Percentiles rank a stretch among this genome's conserved stretches.
Evolutionary conservation across 2,113 vertebrate genomes (phyloP).

Genomic region (Mirounga angustirostris): DNA sequence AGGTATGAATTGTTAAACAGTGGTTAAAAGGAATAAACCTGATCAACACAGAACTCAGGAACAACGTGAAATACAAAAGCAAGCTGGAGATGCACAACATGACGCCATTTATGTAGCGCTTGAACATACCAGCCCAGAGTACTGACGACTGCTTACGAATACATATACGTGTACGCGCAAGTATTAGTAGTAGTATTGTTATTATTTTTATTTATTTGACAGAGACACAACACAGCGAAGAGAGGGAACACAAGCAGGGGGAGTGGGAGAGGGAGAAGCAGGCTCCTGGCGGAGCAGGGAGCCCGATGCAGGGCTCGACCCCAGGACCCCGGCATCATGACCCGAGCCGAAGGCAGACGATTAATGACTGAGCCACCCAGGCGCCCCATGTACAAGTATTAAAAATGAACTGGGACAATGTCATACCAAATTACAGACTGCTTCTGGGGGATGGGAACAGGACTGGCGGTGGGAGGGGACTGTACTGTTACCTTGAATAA

Average conservation of each 20-base stretch:
- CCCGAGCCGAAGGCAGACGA: too few species aligned
- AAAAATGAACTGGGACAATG: background rate
- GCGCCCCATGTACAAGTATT: background rate
- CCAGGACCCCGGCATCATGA: too few species aligned
- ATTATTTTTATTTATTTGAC: too few species aligned
- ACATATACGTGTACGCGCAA: background rate
- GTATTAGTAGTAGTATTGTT: background rate
- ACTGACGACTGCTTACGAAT: background rate
- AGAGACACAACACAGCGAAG: too few species aligned
- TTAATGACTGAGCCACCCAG: too few species aligned
- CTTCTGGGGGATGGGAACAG: background rate
- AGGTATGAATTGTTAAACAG: background rate
- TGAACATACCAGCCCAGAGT: background rate
- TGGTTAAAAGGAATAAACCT: background rate
- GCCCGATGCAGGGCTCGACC: too few species aligned
- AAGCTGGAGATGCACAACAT: background rate
- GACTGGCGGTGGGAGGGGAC: background rate
- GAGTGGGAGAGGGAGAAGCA: too few species aligned
- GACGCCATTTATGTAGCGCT: background rate
- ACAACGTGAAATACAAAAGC: background rate
- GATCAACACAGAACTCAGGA: background rate
- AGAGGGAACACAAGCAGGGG: too few species aligned
- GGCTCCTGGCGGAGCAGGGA: too few species aligned
- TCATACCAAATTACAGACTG: background rate
- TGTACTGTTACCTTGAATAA: background rate